Percentiles rank a stretch among this genome's conserved stretches.
These are phyloP conservation scores for Sycobia sp. DNA, from an alignment of 1,140 invertebrate genomes.

Conservation along the genomic window DNA sequence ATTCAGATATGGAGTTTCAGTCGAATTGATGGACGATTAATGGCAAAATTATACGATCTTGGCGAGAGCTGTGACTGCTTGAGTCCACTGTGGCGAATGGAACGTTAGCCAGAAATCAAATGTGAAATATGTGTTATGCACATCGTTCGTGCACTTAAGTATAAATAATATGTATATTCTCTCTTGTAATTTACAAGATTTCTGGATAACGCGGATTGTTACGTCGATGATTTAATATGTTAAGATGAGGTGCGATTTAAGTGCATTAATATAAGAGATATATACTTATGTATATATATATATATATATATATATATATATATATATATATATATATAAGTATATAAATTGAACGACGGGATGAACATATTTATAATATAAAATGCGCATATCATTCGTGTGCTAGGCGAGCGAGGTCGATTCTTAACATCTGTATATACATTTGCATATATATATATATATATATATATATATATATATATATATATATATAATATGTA, in stretches of 20 bases:
- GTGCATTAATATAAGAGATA: slow-evolving; percentile 45
- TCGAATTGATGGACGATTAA: too few species aligned
- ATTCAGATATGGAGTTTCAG: too few species aligned
- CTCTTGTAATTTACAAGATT: background rate
- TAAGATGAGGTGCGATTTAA: slow-evolving; percentile 39
- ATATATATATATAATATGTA: too few species aligned
- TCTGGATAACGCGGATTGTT: slow-evolving; percentile 9
- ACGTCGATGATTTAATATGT: slow-evolving; percentile 5
- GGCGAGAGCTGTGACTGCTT: slow-evolving; percentile 42
- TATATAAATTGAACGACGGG: slow-evolving; percentile 26
- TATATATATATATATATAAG: too few species aligned
- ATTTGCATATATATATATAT: slow-evolving; percentile 2
- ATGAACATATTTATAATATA: slow-evolving; percentile 44
- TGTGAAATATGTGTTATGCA: too few species aligned
- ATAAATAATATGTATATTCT: background rate
- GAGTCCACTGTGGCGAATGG: slow-evolving; percentile 49
- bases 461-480: background rate
- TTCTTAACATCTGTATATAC: slow-evolving; percentile 10
- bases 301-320: too few species aligned
- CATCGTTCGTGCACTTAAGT: background rate
- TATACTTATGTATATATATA: slow-evolving; percentile 8
- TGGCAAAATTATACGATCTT: background rate
- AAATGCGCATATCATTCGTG: slow-evolving; percentile 40
- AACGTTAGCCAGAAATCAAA: slow-evolving; percentile 44
- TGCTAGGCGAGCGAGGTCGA: slow-evolving; percentile 36